Evolutionary conservation across 1,140 invertebrate genomes (phyloP).

Genomic region (Macrostomum lignano): DNA sequence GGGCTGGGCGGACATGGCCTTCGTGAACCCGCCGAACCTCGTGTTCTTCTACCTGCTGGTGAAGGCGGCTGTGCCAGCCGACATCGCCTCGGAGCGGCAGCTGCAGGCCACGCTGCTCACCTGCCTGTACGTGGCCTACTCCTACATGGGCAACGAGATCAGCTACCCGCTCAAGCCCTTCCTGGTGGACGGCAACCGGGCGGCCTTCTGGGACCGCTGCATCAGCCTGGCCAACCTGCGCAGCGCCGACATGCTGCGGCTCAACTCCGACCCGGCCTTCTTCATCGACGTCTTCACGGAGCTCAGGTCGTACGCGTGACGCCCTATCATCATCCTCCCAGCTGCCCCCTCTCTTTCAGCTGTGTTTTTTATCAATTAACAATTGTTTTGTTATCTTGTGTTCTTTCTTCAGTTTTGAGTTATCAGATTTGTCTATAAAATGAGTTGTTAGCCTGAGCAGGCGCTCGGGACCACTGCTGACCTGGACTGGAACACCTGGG

Average conservation of each 20-base stretch:
- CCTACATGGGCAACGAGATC: slow-evolving; percentile 78
- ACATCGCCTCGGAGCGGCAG: slow-evolving; percentile 47
- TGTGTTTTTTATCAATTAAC: too few species aligned
- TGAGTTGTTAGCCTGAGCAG: too few species aligned
- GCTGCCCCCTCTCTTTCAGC: too few species aligned
- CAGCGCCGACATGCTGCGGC: slow-evolving; percentile 72
- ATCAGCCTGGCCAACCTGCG: slow-evolving; percentile 63
- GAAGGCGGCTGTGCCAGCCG: slow-evolving; percentile 37
- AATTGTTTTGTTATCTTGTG: too few species aligned
- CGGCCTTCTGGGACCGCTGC: slow-evolving; percentile 72
- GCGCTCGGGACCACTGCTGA: too few species aligned
- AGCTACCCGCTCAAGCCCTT: slow-evolving; percentile 96
- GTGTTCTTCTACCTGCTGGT: slow-evolving; percentile 97
- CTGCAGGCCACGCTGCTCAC: slow-evolving; percentile 80
- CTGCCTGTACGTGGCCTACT: slow-evolving; percentile 87
- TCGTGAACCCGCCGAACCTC: slow-evolving; percentile 95
- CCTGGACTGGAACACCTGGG: too few species aligned
- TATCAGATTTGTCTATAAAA: too few species aligned
- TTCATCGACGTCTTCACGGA: slow-evolving; percentile 96
- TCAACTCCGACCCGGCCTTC: slow-evolving; percentile 85
- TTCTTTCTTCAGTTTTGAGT: too few species aligned
- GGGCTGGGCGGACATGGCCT: slow-evolving; percentile 95
- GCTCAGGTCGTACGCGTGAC: slow-evolving; percentile 46
- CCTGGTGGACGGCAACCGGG: slow-evolving; percentile 31
- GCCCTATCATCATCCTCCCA: too few species aligned